Evolutionary conservation across 2,113 vertebrate species (phyloP).

Genomic region (Cercopithecus mona): DNA sequence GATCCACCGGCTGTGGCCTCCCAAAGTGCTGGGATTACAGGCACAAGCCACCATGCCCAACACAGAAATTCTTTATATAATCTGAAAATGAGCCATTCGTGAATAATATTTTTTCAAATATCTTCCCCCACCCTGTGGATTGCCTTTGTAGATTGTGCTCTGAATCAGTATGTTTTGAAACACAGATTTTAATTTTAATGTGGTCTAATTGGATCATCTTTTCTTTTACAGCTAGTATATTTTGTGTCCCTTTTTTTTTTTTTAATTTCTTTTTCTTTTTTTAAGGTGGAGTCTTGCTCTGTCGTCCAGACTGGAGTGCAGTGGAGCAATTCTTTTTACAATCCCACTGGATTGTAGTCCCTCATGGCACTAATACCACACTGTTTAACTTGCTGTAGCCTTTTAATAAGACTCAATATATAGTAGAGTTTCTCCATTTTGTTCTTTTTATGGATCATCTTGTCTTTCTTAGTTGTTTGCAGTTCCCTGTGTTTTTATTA

Average conservation of each 20-base stretch:
- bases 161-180: neutral
- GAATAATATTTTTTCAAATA: neutral
- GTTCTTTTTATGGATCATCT: neutral
- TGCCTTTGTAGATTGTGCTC: neutral
- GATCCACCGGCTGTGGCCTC: too few species aligned
- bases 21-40: too few species aligned
- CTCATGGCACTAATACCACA: neutral
- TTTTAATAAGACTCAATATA: neutral
- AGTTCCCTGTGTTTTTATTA: neutral
- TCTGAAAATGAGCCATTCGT: neutral
- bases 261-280: neutral
- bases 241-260: neutral
- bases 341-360: neutral
- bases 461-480: neutral
- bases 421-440: neutral
- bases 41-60: too few species aligned
- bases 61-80: neutral
- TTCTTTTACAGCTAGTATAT: neutral
- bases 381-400: neutral
- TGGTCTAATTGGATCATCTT: neutral
- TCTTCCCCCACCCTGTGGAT: neutral
- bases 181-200: neutral
- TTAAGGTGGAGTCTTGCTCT: too few species aligned
- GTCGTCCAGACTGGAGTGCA: too few species aligned
- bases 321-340: neutral